Conservation (phyloP, 2,888 invertebrate genomes). For the Gymnocheta viridis region DNA sequence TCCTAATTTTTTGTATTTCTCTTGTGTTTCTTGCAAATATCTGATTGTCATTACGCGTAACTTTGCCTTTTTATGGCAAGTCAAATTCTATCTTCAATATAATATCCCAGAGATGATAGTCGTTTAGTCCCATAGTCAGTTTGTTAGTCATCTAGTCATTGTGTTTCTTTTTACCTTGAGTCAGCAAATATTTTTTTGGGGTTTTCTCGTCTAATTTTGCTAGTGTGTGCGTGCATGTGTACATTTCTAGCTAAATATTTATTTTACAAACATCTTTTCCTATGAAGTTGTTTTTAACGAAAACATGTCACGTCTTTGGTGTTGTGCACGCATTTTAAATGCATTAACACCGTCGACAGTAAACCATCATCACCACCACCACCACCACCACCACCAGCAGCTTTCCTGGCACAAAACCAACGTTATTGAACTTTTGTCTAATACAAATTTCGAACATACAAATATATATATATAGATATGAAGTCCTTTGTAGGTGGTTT, state of each 20-base stretch:
- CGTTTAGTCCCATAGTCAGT: slow-evolving; percentile 5
- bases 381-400: not conserved
- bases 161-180: slow-evolving; percentile 44
- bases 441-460: not conserved
- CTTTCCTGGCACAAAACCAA: not conserved
- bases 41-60: slow-evolving; percentile 19
- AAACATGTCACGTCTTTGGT: slow-evolving; percentile 67
- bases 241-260: slow-evolving; percentile 28
- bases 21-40: not conserved
- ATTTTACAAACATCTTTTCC: slow-evolving; percentile 37
- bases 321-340: slow-evolving; percentile 67
- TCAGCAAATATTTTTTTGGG: slow-evolving; percentile 55
- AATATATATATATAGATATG: not conserved
- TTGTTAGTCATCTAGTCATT: slow-evolving; percentile 43
- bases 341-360: slow-evolving; percentile 47
- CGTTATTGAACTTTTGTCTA: slow-evolving; percentile 50
- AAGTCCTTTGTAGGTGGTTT: not conserved
- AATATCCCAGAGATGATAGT: slow-evolving; percentile 7
- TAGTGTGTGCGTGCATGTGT: not conserved
- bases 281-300: slow-evolving; percentile 30
- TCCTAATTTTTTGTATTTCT: not conserved
- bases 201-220: slow-evolving; percentile 23
- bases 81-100: slow-evolving; percentile 32
- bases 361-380: not conserved
- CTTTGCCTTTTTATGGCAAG: slow-evolving; percentile 26